These are phyloP conservation scores for Halcyon senegalensis DNA, from an alignment of 2,113 vertebrate genomes.

Conservation along the genomic window DNA sequence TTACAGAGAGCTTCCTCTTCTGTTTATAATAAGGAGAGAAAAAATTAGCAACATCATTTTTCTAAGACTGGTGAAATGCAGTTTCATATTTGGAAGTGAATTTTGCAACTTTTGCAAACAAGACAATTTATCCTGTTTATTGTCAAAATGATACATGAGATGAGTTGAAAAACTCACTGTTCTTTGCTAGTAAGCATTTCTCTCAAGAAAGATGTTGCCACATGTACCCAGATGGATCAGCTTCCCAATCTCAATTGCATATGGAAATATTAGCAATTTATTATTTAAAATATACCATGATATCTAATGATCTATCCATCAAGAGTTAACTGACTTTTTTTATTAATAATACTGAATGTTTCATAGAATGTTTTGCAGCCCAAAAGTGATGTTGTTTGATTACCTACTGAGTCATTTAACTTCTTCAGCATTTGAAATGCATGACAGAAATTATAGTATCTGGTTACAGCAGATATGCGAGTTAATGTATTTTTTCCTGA, in stretches of 20 bases:
- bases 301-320: not conserved
- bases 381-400: not conserved
- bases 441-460: not conserved
- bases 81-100: not conserved
- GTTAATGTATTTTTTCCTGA: not conserved
- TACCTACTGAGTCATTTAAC: not conserved
- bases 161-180: not conserved
- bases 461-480: not conserved
- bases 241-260: not conserved
- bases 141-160: not conserved
- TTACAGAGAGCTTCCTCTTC: not conserved
- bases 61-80: not conserved
- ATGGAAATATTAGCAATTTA: not conserved
- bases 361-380: not conserved
- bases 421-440: not conserved
- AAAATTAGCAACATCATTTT: not conserved
- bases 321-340: not conserved
- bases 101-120: not conserved
- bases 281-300: not conserved
- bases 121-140: not conserved
- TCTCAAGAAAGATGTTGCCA: not conserved
- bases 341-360: not conserved
- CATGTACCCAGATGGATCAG: not conserved
- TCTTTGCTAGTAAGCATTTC: not conserved
- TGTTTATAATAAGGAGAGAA: not conserved